Evolutionary conservation across 2,113 vertebrate species (phyloP), one percentile per base, ranked within the genome.

Genomic region (Trogon surrucura): DNA sequence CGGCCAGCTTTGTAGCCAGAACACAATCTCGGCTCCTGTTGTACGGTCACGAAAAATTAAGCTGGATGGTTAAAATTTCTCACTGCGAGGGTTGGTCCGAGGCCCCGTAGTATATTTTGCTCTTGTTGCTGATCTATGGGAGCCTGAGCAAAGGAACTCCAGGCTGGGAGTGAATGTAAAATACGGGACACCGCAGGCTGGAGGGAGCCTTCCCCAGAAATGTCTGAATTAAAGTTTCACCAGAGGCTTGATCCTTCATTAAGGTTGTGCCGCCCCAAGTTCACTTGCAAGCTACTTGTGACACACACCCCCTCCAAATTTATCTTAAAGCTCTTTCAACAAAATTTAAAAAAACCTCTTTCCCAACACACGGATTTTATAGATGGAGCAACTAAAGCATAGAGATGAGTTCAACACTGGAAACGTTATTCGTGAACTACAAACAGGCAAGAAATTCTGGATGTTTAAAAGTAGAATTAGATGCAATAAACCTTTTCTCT

Each of bases 151-250:
- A 38, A 95, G 95, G 91, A 96, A 95, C 47, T 23, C 80, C 86
- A 78, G 74, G 95, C 93, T 97, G 94, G 80, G 91, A 96, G 48
- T 10, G 44, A 88, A 90, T 72, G 66, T 80, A 65, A 95, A 95
- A 83, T 78, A 88, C 3, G 60, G 95, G 92, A 88, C n/a, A 0
- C 0, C 6, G 77, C 60, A n/a, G 90, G 67, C 67, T 88, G 54
- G n/a, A 81, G 53, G 71, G 65, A 90, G 71, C 8, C 44, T 84
- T 64, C 60, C n/a, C 29, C 74, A 82, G 61, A 82, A n/a, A 58
- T 1, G 4, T 44, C 48, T 89, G 64, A 92, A 91, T 80, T 58
- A 13, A 81, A 70, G 67, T 91, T 92, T 88, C 69, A 84, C 57
- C 80, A 67, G 85, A 34, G 60, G 60, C n/a, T 25, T 5, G 18